A percentile compares a stretch with the other conserved stretches of the same genome.
Evolutionary conservation across 2,888 invertebrate genomes (phyloP).

Genomic region (Acrobasis consociella): DNA sequence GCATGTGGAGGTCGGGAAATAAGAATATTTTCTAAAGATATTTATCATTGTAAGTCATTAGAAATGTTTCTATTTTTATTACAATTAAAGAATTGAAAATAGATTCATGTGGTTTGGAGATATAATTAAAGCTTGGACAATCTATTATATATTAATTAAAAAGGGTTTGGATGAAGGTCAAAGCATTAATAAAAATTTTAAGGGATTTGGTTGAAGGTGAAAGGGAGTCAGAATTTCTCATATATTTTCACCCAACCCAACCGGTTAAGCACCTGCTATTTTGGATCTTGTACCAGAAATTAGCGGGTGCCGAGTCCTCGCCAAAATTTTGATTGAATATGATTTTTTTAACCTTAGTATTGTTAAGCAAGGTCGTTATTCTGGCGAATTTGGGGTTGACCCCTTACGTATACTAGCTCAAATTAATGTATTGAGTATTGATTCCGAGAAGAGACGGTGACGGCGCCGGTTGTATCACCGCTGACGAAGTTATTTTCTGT

Average conservation of each 20-base stretch:
- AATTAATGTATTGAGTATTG: slow-evolving; percentile 54
- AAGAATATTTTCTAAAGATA: no score
- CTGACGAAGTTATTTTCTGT: slow-evolving; percentile 82
- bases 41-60: no score
- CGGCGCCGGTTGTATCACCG: slow-evolving; percentile 69
- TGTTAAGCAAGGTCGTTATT: neutral
- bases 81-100: no score
- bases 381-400: neutral
- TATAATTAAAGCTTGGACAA: no score
- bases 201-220: neutral
- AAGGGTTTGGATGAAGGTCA: no score
- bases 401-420: slow-evolving; percentile 1
- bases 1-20: no score
- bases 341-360: slow-evolving; percentile 5
- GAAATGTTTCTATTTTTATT: no score
- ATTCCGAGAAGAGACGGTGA: slow-evolving; percentile 75
- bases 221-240: neutral
- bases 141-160: no score
- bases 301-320: neutral
- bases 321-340: neutral
- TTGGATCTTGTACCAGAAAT: neutral
- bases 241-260: neutral
- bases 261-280: neutral
- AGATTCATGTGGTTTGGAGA: no score
- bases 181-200: no score